Conservation (phyloP, 2,113 vertebrate genomes). For the Cochlearius cochlearius region DNA sequence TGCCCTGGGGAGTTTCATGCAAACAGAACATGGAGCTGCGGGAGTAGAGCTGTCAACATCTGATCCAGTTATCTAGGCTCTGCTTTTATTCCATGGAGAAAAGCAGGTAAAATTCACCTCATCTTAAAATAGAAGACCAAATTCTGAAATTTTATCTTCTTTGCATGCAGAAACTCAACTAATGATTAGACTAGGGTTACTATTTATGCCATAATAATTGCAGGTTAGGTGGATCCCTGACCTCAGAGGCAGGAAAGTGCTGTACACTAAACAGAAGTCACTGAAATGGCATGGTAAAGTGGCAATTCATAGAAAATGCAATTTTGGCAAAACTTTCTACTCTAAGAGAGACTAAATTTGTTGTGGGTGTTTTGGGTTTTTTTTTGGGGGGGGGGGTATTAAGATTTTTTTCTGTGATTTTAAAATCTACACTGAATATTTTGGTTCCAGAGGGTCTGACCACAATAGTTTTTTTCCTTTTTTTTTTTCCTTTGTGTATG, state of each 20-base stretch:
- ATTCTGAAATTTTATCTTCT: background rate
- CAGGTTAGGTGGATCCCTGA: too few relatives aligned
- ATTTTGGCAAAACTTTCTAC: background rate
- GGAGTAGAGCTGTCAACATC: background rate
- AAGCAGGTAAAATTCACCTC: background rate
- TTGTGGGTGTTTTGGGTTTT: too few relatives aligned
- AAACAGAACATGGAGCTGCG: background rate
- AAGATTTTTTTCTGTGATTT: background rate
- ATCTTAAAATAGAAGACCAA: background rate
- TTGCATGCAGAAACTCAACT: background rate
- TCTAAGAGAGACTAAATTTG: background rate
- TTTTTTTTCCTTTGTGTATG: too few relatives aligned
- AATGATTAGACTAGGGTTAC: background rate
- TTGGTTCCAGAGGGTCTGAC: background rate
- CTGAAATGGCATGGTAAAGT: background rate
- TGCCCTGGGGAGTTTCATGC: background rate
- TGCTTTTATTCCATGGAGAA: background rate
- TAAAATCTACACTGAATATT: background rate
- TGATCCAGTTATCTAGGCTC: background rate
- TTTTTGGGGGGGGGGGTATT: rapidly evolving
- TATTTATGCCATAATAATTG: background rate
- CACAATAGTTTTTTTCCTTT: rapidly evolving
- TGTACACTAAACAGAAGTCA: background rate
- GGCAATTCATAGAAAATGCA: background rate
- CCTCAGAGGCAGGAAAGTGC: background rate